Base-by-base conservation (phyloP, 2,113 vertebrate genomes). In the Edolisoma coerulescens region DNA sequence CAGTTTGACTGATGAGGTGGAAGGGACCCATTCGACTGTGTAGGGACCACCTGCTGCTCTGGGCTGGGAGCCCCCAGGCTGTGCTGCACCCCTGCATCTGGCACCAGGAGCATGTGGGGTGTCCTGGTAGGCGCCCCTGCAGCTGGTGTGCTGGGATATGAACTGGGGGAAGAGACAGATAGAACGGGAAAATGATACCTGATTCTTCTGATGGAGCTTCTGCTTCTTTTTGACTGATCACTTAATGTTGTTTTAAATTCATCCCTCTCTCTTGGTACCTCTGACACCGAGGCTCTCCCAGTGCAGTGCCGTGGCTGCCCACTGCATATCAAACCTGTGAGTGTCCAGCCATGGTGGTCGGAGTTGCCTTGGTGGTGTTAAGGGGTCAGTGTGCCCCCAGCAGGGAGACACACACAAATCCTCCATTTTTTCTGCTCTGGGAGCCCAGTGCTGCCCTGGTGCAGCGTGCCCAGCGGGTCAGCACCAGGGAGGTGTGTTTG, bases 1-100 rank as follows among this genome's bases (percentile, higher is more conserved):
- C 24, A 5, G 44, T 37, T 2, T 12, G 47, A 2, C 21, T 4
- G 50, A 1, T 3, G 75, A 6, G 78, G 7, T 5, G 39, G 41
- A 6, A 10, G 54, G 7, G 44, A 5, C 45, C 37, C 1, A 0
- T 20, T 10, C 1, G 17, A 7, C 28, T 1, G 2, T 1, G 10
- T 2, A 8, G 47, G 64, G 49, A 17, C 16, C 4, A 1, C 23
- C 59, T 0, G 1, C 59, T 59, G 76, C 44, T 2, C 2, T n/a
- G 70, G 70, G 28, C 64, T 68, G 3, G 23, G 69, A 39, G 63
- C 56, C 45, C 50, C 18, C 13, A 3, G 37, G 35, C 70, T 3
- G 4, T 23, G 76, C 65, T 54, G n/a, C 41, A 54, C 24, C 33
- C 70, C 50, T 3, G 0, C 20, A 0, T 3, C 4, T 5, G 6